Evolutionary conservation across 2,113 vertebrate species (phyloP).

Genomic region (Protobothrops flavoviridis): DNA sequence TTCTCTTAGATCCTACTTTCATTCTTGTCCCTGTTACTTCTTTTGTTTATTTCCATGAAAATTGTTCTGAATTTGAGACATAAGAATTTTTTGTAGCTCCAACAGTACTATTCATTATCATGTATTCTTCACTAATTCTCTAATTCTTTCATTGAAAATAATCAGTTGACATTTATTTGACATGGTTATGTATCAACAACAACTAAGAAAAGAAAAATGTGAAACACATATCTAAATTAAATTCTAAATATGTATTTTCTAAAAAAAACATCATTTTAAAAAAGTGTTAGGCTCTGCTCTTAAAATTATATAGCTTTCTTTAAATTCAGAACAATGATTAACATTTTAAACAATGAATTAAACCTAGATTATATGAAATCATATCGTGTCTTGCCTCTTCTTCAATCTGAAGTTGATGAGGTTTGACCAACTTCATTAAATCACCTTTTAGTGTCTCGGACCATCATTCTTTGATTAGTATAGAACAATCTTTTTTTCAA

Average conservation of each 20-base stretch:
- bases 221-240: neutral
- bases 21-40: neutral
- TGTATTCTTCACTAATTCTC: neutral
- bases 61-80: neutral
- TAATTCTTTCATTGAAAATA: neutral
- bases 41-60: neutral
- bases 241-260: neutral
- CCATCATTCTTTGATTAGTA: neutral
- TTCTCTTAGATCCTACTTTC: neutral
- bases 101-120: neutral
- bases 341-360: neutral
- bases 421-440: neutral
- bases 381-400: neutral
- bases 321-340: neutral
- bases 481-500: neutral
- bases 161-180: neutral
- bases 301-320: neutral
- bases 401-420: neutral
- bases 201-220: neutral
- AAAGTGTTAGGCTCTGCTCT: neutral
- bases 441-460: neutral
- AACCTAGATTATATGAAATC: neutral
- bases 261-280: neutral
- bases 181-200: neutral
- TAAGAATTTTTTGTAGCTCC: neutral